Conservation (phyloP, 53 echinoderm and acorn worm genomes). For the Paracentrotus lividus region DNA sequence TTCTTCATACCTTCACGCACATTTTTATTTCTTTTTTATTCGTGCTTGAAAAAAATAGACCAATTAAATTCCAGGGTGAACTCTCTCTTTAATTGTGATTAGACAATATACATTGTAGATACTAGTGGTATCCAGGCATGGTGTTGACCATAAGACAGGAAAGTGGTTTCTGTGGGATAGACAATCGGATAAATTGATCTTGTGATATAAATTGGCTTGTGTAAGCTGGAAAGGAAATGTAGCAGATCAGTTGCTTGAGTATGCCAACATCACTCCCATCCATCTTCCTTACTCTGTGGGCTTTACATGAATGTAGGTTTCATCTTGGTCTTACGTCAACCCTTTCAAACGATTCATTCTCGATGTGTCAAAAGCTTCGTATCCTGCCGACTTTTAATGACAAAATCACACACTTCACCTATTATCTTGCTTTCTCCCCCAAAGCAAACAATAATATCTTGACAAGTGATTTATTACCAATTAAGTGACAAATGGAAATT, state of each 20-base stretch:
- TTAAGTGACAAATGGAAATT: background rate
- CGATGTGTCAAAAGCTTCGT: background rate
- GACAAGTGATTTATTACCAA: background rate
- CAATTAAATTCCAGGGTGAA: no score
- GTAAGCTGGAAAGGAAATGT: conserved; percentile 1
- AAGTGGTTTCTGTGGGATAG: no score
- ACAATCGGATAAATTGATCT: background rate
- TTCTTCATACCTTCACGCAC: no score
- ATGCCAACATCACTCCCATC: background rate
- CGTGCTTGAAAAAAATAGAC: no score
- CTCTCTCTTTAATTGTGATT: no score
- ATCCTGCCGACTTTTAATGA: background rate
- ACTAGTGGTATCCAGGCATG: no score
- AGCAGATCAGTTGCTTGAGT: conserved; percentile 8
- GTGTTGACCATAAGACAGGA: no score
- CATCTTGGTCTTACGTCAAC: background rate
- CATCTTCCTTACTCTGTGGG: background rate
- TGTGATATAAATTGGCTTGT: conserved; percentile 20
- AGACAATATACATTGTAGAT: no score
- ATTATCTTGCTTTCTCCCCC: background rate
- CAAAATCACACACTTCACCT: background rate
- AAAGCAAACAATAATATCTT: background rate
- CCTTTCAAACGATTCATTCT: background rate
- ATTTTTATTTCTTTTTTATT: no score
- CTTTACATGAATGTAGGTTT: conserved; percentile 4